These are phyloP conservation scores for Ichneumoninae sp. DNA, from an alignment of 2,888 invertebrate species.

Conservation along the genomic window DNA sequence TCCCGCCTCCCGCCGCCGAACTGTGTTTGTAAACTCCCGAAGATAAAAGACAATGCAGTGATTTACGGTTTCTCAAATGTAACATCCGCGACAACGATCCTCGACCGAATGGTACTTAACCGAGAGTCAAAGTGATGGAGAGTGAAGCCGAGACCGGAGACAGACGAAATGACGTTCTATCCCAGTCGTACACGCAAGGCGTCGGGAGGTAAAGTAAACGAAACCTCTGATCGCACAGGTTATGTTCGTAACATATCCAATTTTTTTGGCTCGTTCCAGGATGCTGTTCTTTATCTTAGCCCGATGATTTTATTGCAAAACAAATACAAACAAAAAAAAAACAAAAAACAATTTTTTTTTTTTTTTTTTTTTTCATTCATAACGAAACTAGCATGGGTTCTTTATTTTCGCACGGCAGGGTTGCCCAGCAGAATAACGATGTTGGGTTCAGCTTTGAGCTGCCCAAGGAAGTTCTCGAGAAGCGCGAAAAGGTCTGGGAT, in stretches of 20 bases:
- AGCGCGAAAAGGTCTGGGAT: constrained; percentile 71
- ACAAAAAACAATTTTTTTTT: neutral
- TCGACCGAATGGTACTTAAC: constrained; percentile 3
- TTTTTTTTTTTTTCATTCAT: constrained; percentile 21
- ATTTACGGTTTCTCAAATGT: neutral
- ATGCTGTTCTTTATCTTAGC: constrained; percentile 51
- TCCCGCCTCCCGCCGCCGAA: neutral
- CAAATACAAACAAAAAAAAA: constrained; percentile 24
- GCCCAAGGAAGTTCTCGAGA: constrained; percentile 62
- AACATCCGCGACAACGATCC: neutral
- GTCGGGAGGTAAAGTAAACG: constrained; percentile 68
- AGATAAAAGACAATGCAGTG: neutral
- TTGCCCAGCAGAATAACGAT: constrained; percentile 52
- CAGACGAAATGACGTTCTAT: constrained; percentile 53
- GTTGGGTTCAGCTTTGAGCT: constrained; percentile 48
- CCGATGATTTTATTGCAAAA: constrained; percentile 50
- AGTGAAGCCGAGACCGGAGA: neutral
- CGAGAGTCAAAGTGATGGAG: constrained; percentile 43
- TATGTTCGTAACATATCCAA: constrained; percentile 54
- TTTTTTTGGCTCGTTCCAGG: constrained; percentile 60
- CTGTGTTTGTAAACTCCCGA: constrained; percentile 26
- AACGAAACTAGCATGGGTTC: constrained; percentile 63
- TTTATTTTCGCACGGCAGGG: constrained; percentile 67
- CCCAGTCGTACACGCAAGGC: constrained; percentile 65
- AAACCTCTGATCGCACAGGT: constrained; percentile 46